Percentiles rank a stretch among this genome's conserved stretches.
Conservation (phyloP, 2,113 vertebrate species). For the Plecotus auritus region DNA sequence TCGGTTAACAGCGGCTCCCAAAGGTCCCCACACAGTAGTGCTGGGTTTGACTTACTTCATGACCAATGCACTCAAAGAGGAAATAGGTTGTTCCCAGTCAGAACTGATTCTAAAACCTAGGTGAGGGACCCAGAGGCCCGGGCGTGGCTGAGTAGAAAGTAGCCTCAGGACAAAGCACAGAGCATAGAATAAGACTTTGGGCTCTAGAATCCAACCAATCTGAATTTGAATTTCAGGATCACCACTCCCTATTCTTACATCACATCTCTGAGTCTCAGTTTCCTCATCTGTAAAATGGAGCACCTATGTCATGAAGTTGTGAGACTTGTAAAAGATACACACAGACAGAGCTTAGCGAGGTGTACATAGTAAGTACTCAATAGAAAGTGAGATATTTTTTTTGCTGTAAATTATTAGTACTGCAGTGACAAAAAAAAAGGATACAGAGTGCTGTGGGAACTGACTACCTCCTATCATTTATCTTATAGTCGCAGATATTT, state of each 20-base stretch:
- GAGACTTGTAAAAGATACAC: not conserved
- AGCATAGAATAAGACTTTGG: not conserved
- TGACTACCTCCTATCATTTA: not conserved
- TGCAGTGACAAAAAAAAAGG: not conserved
- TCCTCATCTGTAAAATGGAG: not conserved
- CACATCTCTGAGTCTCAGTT: not conserved
- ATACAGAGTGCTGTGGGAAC: not conserved
- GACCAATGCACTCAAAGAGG: not conserved
- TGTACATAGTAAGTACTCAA: not conserved
- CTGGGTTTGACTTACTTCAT: not conserved
- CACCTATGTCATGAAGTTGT: not conserved
- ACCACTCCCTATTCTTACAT: not conserved
- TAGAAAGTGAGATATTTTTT: not conserved
- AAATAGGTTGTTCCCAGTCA: not conserved
- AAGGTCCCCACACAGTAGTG: not conserved
- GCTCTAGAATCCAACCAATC: not conserved
- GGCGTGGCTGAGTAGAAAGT: not conserved
- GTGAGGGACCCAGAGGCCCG: not conserved
- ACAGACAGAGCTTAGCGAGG: not conserved
- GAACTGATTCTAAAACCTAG: not conserved
- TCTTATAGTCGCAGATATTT: constrained; percentile 14
- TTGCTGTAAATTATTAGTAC: not conserved
- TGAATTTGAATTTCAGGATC: not conserved
- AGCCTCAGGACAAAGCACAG: not conserved
- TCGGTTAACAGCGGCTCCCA: not conserved